phyloP scores from a whole-genome alignment of 92 coral and sea anemone species.

The Palythoa caribaeorum region DNA sequence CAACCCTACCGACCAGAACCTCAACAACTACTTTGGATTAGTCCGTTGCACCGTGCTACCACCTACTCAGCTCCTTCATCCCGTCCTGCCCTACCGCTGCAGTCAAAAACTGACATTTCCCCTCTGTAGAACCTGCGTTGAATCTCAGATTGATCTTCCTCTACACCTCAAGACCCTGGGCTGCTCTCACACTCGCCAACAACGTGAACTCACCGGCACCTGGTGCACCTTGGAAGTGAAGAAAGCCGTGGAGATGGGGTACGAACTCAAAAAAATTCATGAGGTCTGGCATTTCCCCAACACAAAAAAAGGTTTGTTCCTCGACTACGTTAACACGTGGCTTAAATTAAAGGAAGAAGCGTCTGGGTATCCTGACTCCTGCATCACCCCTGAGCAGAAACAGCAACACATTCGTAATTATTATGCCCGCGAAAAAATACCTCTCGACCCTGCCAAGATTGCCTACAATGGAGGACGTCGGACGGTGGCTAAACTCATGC shows the following conservation, averaged over 20 bases:
- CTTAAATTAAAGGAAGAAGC: conserved; percentile 51
- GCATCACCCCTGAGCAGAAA: not conserved
- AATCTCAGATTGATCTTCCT: too few relatives aligned
- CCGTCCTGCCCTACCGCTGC: not conserved
- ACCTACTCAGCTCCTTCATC: not conserved
- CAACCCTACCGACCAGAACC: not conserved
- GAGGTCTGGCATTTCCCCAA: conserved; percentile 45
- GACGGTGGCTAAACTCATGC: conserved; percentile 43
- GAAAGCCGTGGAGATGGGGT: conserved; percentile 28
- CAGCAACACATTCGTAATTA: not conserved
- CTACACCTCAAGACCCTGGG: too few relatives aligned
- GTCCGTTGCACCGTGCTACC: not conserved
- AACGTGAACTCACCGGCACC: conserved; percentile 49
- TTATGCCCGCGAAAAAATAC: not conserved
- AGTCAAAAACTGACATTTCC: not conserved
- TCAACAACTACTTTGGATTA: not conserved
- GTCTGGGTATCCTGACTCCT: not conserved
- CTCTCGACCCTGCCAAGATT: conserved; percentile 10
- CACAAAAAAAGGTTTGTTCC: not conserved
- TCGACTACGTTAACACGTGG: conserved; percentile 40
- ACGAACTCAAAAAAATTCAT: not conserved
- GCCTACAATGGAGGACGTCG: conserved; percentile 13
- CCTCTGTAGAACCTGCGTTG: not conserved
- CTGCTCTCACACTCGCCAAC: not conserved
- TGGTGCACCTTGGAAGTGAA: conserved; percentile 50